Evolutionary conservation across 92 coral and sea anemone genomes (phyloP).

Genomic region (Bergia sp.): DNA sequence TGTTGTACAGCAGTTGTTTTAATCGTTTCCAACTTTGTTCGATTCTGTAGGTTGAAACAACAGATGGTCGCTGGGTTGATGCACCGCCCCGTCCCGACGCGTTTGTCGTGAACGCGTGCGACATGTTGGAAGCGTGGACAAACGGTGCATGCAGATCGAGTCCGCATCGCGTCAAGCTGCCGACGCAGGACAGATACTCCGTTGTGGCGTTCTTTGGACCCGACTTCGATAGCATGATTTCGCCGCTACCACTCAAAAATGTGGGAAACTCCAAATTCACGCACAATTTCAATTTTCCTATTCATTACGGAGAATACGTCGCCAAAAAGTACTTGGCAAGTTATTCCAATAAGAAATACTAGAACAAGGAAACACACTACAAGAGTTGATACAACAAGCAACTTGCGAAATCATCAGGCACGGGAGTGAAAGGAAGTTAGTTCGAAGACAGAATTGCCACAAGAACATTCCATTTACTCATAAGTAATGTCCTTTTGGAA

Average conservation of each 20-base stretch:
- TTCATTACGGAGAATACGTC: neutral
- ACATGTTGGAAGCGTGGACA: conserved; percentile 1
- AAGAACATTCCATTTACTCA: no score
- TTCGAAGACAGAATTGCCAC: no score
- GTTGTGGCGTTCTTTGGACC: conserved; percentile 17
- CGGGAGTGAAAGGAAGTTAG: no score
- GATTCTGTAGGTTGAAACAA: neutral
- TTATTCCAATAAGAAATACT: neutral
- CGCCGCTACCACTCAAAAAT: neutral
- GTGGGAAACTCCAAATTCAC: neutral
- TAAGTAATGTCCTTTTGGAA: no score
- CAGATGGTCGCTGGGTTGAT: neutral
- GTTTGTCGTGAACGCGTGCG: conserved; percentile 20
- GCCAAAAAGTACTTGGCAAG: neutral
- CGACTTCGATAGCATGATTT: conserved; percentile 1
- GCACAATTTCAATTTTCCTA: neutral
- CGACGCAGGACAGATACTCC: neutral
- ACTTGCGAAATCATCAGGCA: no score
- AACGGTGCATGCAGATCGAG: neutral
- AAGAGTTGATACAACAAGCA: no score
- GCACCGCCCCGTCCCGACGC: conserved; percentile 1
- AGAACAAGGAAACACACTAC: no score
- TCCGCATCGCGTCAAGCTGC: neutral
- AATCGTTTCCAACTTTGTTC: neutral
- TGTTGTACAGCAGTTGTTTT: no score